These are phyloP conservation scores for Pangasius larnaudii DNA, from an alignment of 2,797 vertebrate species.

Conservation along the genomic window DNA sequence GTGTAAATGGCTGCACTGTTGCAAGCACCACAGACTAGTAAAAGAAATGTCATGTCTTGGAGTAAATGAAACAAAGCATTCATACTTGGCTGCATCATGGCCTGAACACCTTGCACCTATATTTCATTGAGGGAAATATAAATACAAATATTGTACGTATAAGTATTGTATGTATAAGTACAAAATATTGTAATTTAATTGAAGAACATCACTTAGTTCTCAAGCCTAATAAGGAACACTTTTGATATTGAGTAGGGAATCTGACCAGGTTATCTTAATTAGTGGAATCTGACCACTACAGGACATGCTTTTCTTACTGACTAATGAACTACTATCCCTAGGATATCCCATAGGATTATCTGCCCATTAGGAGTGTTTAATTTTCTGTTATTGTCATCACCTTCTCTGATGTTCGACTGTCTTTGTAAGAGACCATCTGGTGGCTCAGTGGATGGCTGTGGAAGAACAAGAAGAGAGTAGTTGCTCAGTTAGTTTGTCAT, in stretches of 20 bases:
- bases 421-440: conserved; percentile 41
- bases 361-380: conserved; percentile 30
- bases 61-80: neutral
- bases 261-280: neutral
- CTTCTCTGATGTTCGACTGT: conserved; percentile 2
- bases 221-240: neutral
- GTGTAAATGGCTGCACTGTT: neutral
- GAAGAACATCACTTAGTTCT: neutral
- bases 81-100: neutral
- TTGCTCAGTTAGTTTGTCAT: conserved; percentile 27
- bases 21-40: neutral
- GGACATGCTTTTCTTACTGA: neutral
- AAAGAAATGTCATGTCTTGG: neutral
- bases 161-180: no score
- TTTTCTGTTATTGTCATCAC: conserved; percentile 11
- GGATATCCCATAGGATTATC: conserved; percentile 19
- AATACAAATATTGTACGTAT: neutral
- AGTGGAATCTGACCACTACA: neutral
- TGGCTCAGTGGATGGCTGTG: conserved; percentile 23
- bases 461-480: conserved; percentile 36
- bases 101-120: neutral
- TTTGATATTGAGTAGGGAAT: neutral
- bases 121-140: neutral
- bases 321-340: neutral
- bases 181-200: neutral